Percentiles rank a stretch among this genome's conserved stretches.
These are phyloP conservation scores for Sorex maritimensis DNA, from an alignment of 2,797 vertebrate genomes.

Conservation along the genomic window DNA sequence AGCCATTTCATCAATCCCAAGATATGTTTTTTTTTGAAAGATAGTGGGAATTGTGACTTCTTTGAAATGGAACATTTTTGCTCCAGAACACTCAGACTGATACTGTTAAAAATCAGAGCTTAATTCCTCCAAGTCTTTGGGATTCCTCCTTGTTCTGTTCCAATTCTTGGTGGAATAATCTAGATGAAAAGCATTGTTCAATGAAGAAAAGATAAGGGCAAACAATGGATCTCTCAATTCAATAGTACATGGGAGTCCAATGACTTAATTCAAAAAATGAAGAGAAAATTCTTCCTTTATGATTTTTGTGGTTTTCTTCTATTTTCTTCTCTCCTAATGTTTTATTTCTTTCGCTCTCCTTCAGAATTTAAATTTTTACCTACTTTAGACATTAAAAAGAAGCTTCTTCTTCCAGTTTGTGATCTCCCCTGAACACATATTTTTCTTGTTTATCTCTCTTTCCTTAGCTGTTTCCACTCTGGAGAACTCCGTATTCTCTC, in stretches of 20 bases:
- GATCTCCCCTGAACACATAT: no score
- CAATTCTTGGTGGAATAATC: background rate
- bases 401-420: background rate
- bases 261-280: background rate
- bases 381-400: slow-evolving; percentile 15
- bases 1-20: no score
- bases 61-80: background rate
- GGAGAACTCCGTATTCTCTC: no score
- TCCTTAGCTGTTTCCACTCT: no score
- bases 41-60: background rate
- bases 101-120: background rate
- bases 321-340: background rate
- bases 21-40: no score
- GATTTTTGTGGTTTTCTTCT: background rate
- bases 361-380: slow-evolving; percentile 35
- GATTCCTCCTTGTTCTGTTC: background rate
- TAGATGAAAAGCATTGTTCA: background rate
- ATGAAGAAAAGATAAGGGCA: background rate
- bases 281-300: background rate
- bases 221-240: background rate
- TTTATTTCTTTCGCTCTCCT: background rate
- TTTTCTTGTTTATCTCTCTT: no score
- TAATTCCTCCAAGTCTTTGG: background rate
- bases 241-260: background rate
- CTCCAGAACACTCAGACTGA: background rate